Conservation (phyloP, 2,888 invertebrate species). For the Callyntrura guangdongensis region DNA sequence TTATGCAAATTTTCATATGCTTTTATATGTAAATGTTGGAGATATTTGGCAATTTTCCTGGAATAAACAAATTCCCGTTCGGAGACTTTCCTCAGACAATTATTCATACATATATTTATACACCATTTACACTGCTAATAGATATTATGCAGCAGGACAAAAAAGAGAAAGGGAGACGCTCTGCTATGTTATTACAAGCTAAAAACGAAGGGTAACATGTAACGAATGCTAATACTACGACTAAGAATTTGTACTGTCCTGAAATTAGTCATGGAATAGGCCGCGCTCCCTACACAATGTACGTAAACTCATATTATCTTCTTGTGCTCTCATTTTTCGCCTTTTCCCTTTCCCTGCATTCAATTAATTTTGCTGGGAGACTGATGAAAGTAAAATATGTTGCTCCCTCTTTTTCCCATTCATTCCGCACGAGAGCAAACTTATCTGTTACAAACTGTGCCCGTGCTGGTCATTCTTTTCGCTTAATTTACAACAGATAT, state of each 20-base stretch:
- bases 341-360: conserved; percentile 52
- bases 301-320: conserved; percentile 8
- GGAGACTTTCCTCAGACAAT: conserved; percentile 55
- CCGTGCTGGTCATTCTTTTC: not conserved
- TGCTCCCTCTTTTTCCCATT: conserved; percentile 46
- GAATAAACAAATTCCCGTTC: conserved; percentile 74
- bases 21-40: conserved; percentile 73
- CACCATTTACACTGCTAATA: conserved; percentile 50
- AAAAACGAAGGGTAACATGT: conserved; percentile 53
- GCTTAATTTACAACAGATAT: not conserved
- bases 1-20: conserved; percentile 77
- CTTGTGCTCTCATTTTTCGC: not conserved
- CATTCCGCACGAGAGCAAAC: conserved; percentile 43
- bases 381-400: conserved; percentile 66
- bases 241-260: not conserved
- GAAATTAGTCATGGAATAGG: not conserved
- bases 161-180: not conserved
- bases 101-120: conserved; percentile 59
- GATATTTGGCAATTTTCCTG: conserved; percentile 77
- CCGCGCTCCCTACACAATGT: not conserved
- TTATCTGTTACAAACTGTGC: not conserved
- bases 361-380: conserved; percentile 66
- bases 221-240: conserved; percentile 61
- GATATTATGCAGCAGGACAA: not conserved
- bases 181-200: conserved; percentile 1